phyloP scores from a whole-genome alignment of 2,888 invertebrate species.

The Trachelus stipa region DNA sequence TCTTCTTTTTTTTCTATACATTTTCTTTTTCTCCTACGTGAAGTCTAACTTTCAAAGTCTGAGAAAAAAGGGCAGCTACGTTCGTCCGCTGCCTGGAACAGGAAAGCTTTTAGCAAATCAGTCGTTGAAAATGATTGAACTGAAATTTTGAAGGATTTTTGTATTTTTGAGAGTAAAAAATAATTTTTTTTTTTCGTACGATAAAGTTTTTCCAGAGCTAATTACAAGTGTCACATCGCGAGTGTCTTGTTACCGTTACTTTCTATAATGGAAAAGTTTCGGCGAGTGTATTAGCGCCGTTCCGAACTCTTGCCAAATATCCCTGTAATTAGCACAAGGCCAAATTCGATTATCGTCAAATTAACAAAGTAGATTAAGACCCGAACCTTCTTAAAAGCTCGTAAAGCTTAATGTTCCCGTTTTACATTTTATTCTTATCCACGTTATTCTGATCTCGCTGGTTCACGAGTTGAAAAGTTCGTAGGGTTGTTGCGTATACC shows the following conservation, averaged over 20 bases:
- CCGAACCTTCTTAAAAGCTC: slow-evolving; percentile 17
- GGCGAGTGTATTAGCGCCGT: not conserved
- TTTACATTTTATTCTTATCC: not conserved
- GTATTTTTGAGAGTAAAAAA: not conserved
- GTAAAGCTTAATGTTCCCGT: slow-evolving; percentile 7
- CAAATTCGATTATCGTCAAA: slow-evolving; percentile 19
- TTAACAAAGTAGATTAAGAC: slow-evolving; percentile 24
- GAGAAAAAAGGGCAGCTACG: not conserved
- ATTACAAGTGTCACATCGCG: too few relatives aligned
- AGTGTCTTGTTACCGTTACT: too few relatives aligned
- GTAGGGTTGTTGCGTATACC: too few relatives aligned
- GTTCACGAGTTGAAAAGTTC: too few relatives aligned
- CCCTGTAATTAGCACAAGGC: slow-evolving; percentile 16
- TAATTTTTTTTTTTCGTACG: not conserved
- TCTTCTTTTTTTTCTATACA: not conserved
- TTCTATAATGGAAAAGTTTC: too few relatives aligned
- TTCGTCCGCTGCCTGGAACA: too few relatives aligned
- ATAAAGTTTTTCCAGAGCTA: not conserved
- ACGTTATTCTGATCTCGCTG: too few relatives aligned
- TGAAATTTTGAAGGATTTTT: too few relatives aligned
- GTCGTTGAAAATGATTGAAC: too few relatives aligned
- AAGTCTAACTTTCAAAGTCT: not conserved
- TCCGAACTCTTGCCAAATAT: not conserved
- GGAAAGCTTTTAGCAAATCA: too few relatives aligned
- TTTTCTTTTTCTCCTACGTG: not conserved